Evolutionary conservation across 2,113 vertebrate genomes (phyloP), one percentile per base, ranked within the genome.

Genomic region (Mionectes macconnelli): DNA sequence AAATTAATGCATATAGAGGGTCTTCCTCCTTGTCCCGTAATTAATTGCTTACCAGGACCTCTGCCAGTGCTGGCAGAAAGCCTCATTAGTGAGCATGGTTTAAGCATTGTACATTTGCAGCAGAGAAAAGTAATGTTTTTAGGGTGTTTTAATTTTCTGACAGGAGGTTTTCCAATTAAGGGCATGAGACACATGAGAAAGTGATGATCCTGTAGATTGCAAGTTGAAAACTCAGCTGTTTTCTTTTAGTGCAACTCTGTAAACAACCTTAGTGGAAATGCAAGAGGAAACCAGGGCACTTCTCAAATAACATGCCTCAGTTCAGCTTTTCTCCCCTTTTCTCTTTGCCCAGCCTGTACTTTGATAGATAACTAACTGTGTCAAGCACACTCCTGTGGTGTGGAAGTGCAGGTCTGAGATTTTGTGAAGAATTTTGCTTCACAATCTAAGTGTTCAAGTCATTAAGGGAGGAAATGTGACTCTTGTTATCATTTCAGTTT

Each of bases 141-240:
- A 28, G 47, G 12, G 30, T 25, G 39, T 66, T 73, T 47, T 8
- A 55, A 45, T 85, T 87, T 89, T 95, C 62, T 90, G 80, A 45
- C 30, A 77, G 66, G 59, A 31, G 1, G 7, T 23, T 59, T 79
- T 95, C 83, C 69, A 93, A 93, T 95, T 92, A 88, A 79, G 45
- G 64, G 62, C 45, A 66, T 45, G 8, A 87, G 76, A 79, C 62
- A 53, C 18, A 30, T 13, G n/a, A 59, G 64, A 72, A 94, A 76
- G 49, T 39, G 39, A 76, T 47, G 70, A 52, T 49, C 9, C 7
- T 59, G 18, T 35, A 64, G 70, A 37, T 42, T 91, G 6, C 35
- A 67, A 78, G 60, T 66, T 95, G 87, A 90, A 93, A 93, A 74
- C 55, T 87, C 81, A 68, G 77, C 72, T 92, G 8, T 85, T 96